Conservation (phyloP, 2,797 vertebrate genomes). For the Chaetophractus vellerosus region DNA sequence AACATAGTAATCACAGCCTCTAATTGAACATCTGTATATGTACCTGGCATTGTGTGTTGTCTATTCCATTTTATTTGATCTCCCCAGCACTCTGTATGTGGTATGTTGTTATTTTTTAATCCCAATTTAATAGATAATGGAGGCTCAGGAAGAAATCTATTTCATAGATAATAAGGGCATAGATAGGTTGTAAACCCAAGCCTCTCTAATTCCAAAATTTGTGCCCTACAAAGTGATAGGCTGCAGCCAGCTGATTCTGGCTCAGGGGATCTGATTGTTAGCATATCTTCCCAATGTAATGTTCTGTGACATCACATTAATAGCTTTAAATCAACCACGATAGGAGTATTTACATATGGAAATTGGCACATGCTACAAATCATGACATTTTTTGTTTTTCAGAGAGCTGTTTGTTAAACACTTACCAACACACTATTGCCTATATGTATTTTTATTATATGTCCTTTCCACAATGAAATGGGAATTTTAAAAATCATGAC, state of each 20-base stretch:
- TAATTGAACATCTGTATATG: background rate
- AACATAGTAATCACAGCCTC: background rate
- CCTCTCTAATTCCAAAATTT: background rate
- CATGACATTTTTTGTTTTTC: no score
- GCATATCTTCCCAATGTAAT: background rate
- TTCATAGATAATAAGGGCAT: background rate
- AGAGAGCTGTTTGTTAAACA: no score
- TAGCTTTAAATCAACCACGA: background rate
- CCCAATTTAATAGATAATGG: slow-evolving; percentile 23
- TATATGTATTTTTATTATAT: background rate
- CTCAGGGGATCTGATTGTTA: background rate
- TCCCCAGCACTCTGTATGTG: background rate
- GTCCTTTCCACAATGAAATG: background rate
- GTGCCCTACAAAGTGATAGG: background rate
- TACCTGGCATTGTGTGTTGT: background rate
- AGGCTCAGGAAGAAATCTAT: background rate
- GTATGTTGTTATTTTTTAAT: slow-evolving; percentile 43
- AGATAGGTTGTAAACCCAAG: background rate
- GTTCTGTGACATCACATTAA: background rate
- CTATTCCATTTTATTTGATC: background rate
- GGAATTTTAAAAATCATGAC: slow-evolving; percentile 20
- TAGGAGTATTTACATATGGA: no score
- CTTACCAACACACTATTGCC: no score
- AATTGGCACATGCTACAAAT: no score
- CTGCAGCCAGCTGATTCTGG: background rate